Conservation (phyloP, 1,140 invertebrate species). For the Tribolium madens region DNA sequence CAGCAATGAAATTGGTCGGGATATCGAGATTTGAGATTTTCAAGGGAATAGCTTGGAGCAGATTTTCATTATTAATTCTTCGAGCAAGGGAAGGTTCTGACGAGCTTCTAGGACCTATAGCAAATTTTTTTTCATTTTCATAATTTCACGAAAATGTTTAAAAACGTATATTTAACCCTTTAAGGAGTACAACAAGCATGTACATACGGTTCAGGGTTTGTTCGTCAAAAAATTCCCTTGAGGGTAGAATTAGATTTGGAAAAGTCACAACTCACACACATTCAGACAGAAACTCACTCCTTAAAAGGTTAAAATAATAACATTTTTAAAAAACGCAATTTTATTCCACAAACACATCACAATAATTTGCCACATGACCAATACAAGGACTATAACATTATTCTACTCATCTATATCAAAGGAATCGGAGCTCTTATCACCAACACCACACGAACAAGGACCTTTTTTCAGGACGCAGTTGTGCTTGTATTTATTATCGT, state of each 20-base stretch:
- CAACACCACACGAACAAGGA: not conserved
- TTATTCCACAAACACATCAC: slow-evolving; percentile 30
- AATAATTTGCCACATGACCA: slow-evolving; percentile 16
- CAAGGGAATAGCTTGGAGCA: too few species aligned
- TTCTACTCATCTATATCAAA: slow-evolving; percentile 32
- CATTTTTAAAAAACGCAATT: not conserved
- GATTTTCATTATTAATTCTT: not conserved
- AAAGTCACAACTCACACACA: not conserved
- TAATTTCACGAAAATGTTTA: not conserved
- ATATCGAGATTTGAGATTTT: too few species aligned
- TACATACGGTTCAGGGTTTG: too few species aligned
- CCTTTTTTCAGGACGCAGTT: not conserved
- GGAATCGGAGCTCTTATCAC: slow-evolving; percentile 13
- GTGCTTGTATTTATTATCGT: slow-evolving; percentile 10
- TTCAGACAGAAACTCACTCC: too few species aligned
- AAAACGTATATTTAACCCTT: not conserved
- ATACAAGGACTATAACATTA: not conserved
- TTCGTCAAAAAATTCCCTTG: not conserved
- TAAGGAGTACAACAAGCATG: not conserved
- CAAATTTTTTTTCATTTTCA: not conserved
- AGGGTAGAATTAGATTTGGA: not conserved
- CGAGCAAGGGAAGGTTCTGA: not conserved
- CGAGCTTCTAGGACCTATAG: not conserved
- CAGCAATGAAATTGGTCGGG: too few species aligned
- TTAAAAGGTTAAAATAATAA: slow-evolving; percentile 13